phyloP scores from a whole-genome alignment of 2,113 vertebrate genomes.

The Gadus macrocephalus region DNA sequence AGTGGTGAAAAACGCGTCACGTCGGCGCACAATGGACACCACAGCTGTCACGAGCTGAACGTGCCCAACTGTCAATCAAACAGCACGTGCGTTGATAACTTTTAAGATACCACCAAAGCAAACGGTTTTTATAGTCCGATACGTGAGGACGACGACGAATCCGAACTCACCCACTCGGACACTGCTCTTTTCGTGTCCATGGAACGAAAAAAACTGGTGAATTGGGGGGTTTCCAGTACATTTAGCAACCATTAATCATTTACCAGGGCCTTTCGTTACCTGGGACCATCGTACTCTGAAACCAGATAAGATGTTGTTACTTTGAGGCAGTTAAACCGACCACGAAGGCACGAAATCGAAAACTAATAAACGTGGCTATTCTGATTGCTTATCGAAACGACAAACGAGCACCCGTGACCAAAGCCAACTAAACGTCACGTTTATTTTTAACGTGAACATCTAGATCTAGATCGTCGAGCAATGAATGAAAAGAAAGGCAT shows the following conservation, averaged over 20 bases:
- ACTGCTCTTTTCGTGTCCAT: not conserved
- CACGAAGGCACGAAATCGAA: no score
- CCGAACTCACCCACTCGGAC: not conserved
- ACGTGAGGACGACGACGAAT: no score
- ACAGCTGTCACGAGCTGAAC: conserved; percentile 38
- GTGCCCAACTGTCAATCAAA: conserved; percentile 38
- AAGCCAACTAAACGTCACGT: not conserved
- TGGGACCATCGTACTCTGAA: conserved; percentile 14
- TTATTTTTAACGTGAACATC: not conserved
- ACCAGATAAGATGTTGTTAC: no score
- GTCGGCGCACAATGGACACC: conserved; percentile 34
- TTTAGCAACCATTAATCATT: no score
- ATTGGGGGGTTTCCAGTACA: conserved; percentile 49
- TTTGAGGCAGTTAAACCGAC: no score
- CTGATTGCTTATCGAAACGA: no score
- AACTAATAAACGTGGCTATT: no score
- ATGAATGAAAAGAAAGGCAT: conserved; percentile 1
- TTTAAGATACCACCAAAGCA: not conserved
- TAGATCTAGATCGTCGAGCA: not conserved
- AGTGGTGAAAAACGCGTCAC: not conserved
- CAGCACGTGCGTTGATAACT: conserved; percentile 1
- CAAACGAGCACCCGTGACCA: no score
- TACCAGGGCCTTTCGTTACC: no score
- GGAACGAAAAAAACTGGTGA: conserved; percentile 25
- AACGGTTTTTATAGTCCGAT: not conserved